Conservation (phyloP, 2,797 vertebrate genomes). For the Artibeus lituratus region DNA sequence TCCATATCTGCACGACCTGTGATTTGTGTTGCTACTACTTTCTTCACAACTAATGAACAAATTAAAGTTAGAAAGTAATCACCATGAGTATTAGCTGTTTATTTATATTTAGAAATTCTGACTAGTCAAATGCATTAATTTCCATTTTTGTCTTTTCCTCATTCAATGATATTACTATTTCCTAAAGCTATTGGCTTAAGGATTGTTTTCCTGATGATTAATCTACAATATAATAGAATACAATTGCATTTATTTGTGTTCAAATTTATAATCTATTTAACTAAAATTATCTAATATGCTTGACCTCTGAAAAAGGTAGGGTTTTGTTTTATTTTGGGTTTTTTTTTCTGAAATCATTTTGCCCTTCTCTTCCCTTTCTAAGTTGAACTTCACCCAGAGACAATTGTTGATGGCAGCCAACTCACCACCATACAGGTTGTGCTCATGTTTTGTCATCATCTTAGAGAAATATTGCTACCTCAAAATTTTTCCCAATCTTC, state of each 20-base stretch:
- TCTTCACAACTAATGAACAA: neutral
- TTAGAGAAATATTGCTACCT: conserved; percentile 27
- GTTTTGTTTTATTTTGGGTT: neutral
- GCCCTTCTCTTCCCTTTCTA: conserved; percentile 7
- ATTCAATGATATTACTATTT: neutral
- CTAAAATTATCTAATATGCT: neutral
- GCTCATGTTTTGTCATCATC: neutral
- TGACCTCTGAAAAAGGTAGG: neutral
- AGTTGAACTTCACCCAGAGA: conserved; percentile 16
- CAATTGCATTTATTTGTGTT: neutral
- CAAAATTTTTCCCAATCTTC: conserved; percentile 45
- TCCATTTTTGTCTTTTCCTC: neutral
- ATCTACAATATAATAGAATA: neutral
- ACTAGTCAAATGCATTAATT: neutral
- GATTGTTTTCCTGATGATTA: neutral
- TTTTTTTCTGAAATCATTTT: neutral
- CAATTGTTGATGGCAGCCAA: neutral
- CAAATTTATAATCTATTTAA: conserved; percentile 6
- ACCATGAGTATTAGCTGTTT: neutral
- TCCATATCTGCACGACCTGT: neutral
- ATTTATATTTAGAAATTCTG: neutral
- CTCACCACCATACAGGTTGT: neutral
- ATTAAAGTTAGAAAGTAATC: neutral
- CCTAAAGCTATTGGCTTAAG: neutral
- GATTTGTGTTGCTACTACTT: neutral